Conservation (phyloP, 2,797 vertebrate species). For the Falco biarmicus region DNA sequence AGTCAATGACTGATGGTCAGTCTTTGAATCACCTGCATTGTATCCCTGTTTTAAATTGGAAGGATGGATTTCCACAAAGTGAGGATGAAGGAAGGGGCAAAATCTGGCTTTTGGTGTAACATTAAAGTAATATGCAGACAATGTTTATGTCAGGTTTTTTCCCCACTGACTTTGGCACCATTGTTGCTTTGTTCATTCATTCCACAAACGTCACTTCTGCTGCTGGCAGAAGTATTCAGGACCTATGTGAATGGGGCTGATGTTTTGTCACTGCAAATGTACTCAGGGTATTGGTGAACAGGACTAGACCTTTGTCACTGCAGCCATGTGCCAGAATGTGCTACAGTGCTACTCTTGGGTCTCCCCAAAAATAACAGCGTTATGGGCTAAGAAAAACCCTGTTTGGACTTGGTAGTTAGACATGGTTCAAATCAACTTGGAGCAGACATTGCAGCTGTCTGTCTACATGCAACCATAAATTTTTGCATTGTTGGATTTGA, state of each 20-base stretch:
- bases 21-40: neutral
- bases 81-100: neutral
- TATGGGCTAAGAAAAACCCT: neutral
- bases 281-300: neutral
- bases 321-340: neutral
- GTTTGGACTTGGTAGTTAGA: neutral
- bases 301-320: neutral
- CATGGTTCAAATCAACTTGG: neutral
- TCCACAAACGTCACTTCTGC: neutral
- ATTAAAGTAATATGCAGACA: neutral
- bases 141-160: neutral
- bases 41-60: neutral
- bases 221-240: neutral
- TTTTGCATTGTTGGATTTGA: neutral
- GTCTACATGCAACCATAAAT: neutral
- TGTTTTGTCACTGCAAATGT: neutral
- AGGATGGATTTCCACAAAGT: neutral
- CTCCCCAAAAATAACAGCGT: neutral
- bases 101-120: neutral
- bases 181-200: neutral
- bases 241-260: neutral
- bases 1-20: neutral
- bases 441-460: neutral
- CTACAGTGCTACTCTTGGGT: neutral
- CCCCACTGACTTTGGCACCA: neutral